Evolutionary conservation across 2,888 invertebrate species (phyloP).

Genomic region (Galeruca laticollis): DNA sequence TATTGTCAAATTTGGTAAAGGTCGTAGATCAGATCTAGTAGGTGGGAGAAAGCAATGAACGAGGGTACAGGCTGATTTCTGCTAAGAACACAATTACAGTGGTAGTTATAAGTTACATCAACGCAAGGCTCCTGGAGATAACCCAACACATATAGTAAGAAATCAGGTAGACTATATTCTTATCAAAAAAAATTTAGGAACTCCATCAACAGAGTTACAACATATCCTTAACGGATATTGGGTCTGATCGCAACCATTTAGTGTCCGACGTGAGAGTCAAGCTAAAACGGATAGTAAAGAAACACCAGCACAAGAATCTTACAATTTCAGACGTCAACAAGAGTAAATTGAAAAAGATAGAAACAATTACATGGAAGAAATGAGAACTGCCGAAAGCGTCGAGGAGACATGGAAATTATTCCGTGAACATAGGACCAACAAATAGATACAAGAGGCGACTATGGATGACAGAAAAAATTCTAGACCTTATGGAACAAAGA

Average conservation of each 20-base stretch:
- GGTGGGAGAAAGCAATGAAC: no score
- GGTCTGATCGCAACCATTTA: not conserved
- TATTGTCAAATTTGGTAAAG: no score
- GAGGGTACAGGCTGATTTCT: no score
- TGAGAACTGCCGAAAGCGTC: not conserved
- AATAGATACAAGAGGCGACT: not conserved
- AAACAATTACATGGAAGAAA: not conserved
- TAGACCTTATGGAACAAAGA: no score
- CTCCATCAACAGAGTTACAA: no score
- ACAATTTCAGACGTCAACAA: not conserved
- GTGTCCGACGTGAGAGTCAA: not conserved
- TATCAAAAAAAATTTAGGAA: no score
- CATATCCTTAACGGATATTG: not conserved
- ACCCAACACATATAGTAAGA: no score
- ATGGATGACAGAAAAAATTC: not conserved
- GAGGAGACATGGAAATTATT: no score
- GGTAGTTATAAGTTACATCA: no score
- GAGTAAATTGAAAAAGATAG: not conserved
- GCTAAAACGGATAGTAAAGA: not conserved
- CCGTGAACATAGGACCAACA: not conserved
- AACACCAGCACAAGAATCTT: not conserved
- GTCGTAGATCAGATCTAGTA: no score
- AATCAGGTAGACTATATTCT: no score
- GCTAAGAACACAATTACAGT: no score
- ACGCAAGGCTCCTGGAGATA: conserved; percentile 1